Percentiles rank a stretch among this genome's conserved stretches.
Evolutionary conservation across 2,797 vertebrate species (phyloP).

Genomic region (Phoxinus dragarum): DNA sequence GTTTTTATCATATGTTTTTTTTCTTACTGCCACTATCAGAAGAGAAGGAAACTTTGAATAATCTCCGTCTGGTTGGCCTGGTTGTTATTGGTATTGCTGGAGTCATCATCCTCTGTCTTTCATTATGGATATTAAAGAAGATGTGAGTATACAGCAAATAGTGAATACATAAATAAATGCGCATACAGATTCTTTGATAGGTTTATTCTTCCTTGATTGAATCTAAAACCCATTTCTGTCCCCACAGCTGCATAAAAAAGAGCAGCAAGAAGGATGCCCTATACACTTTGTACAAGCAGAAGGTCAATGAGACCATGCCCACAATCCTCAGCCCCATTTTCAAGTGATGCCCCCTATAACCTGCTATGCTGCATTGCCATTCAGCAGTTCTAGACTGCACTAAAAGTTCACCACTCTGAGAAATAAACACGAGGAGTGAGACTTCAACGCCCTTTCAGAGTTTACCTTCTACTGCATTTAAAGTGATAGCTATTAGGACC

Average conservation of each 20-base stretch:
- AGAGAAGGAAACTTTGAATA: neutral
- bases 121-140: slow-evolving; percentile 46
- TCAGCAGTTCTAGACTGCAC: neutral
- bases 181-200: neutral
- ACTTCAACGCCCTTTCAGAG: neutral
- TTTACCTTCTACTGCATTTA: neutral
- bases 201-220: neutral
- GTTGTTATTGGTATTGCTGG: slow-evolving; percentile 20
- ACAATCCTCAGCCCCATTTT: slow-evolving; percentile 39
- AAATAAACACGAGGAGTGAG: neutral
- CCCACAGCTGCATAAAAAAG: slow-evolving; percentile 49
- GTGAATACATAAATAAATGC: neutral
- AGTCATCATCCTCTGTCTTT: slow-evolving; percentile 32
- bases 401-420: neutral
- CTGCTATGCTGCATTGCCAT: neutral
- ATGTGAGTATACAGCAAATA: slow-evolving; percentile 50
- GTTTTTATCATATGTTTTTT: neutral
- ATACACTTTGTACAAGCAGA: slow-evolving; percentile 48
- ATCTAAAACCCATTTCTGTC: neutral
- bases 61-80: neutral
- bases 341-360: neutral
- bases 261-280: slow-evolving; percentile 28
- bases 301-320: slow-evolving; percentile 41
- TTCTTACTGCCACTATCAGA: slow-evolving; percentile 6
- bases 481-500: neutral